Base-by-base conservation (phyloP, 2,888 invertebrate species). In the Polyommatus iphigenia region DNA sequence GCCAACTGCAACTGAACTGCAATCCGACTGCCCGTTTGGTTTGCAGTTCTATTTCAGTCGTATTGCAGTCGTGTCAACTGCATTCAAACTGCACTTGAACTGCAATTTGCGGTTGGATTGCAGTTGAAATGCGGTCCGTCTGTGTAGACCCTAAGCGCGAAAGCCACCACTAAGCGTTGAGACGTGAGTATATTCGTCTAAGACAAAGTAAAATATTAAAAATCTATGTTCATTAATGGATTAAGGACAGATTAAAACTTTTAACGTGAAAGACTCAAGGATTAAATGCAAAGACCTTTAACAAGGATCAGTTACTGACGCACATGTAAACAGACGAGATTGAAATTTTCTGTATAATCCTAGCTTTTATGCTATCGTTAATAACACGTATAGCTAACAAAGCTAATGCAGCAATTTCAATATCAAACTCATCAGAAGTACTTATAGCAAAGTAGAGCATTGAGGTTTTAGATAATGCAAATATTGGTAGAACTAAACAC, bases 401-500 rank as follows among this genome's bases (percentile, higher is more conserved):
- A 10, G 10, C 20, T 62, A 59, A 59, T 59, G 29, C 62, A 15
- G 32, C 18, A 67, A 67, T 32, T 67, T 67, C 32, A 67, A 67
- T 32, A 67, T 67, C 15, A 24, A 10, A 29, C 67, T 6, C 15
- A 67, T 24, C 3, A 59, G 59, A 67, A 72, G 13, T 3, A 32
- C 24, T 24, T 46, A 72, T 8, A 41, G 10, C 20, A 73, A 73
- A 46, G 46, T 50, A 41, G 41, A 73, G 73, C 73, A 46, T 24
- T 5, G 73, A 18, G 20, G 73, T 41, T 75, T 75, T 54, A 24
- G 24, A 50, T 75, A 75, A 75, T 54, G 50, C 32, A 54, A 75
- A 75, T 75, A 75, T 75, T 75, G 75, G 46, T 50, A 24, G 29
- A 20, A 20, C 7, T 50, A 75, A 75, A 54, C 50, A 75, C 50